A percentile compares a stretch with the other conserved stretches of the same genome.
Evolutionary conservation across 2,888 invertebrate genomes (phyloP).

Genomic region (Lepidochrysops patricia): DNA sequence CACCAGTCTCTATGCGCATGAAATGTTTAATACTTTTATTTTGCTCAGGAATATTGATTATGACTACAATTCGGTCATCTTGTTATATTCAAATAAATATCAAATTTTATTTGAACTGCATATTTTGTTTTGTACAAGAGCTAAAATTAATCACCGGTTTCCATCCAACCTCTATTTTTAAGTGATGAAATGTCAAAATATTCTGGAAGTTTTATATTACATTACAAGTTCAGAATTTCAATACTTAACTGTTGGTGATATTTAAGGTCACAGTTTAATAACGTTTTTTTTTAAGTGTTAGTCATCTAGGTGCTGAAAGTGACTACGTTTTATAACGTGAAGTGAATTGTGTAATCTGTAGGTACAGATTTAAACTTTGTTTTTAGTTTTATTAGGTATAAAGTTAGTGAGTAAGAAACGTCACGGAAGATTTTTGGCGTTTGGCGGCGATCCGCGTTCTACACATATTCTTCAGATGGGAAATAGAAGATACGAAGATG

Average conservation of each 20-base stretch:
- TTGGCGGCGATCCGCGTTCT: too few relatives aligned
- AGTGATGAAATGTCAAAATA: too few relatives aligned
- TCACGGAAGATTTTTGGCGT: neutral
- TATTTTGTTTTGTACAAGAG: neutral
- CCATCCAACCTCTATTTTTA: neutral
- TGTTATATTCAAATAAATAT: neutral
- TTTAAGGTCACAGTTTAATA: neutral
- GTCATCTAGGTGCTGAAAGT: constrained; percentile 3
- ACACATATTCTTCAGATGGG: neutral
- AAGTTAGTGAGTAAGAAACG: neutral
- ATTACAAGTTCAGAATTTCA: neutral
- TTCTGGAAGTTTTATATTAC: neutral
- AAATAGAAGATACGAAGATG: neutral
- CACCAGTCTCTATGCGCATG: neutral
- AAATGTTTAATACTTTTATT: neutral
- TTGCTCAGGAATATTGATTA: neutral
- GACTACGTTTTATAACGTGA: neutral
- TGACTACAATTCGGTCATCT: neutral
- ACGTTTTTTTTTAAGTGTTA: neutral
- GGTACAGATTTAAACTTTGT: neutral
- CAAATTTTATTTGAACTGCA: neutral
- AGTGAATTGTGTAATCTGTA: neutral
- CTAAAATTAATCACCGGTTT: neutral
- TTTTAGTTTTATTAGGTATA: neutral
- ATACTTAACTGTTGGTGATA: neutral